Base-by-base conservation (phyloP, 2,797 vertebrate genomes). In the Thamnophis elegans region DNA sequence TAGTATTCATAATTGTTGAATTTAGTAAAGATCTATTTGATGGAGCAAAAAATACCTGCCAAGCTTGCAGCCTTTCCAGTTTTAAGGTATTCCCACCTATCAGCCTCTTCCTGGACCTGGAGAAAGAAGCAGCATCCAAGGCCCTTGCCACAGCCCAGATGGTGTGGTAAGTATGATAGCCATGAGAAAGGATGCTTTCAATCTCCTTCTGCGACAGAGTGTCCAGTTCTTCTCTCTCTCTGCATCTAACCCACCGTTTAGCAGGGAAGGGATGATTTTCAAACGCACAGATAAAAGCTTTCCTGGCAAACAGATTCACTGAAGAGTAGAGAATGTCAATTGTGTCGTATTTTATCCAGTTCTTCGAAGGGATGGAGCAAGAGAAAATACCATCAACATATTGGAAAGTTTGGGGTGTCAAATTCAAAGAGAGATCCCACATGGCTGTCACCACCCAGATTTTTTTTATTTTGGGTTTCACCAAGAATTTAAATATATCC, bases 401-500 rank as follows among this genome's bases (percentile, higher is more conserved):
- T 36, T 0, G 32, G 68, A 73, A 73, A 20, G 16, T 20, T 36
- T 10, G 73, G 6, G 20, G 32, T 36, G 3, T 73, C 68, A 73
- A 42, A 42, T 9, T 20, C 7, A 36, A 73, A 20, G 68, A 36
- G 68, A 73, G 68, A 36, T 73, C 68, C 68, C 68, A 36, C 32
- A 73, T 73, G 9, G 32, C 68, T 73, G 68, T 73, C 9, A 73
- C 32, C 16, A 73, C 16, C 32, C 68, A 73, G 68, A 73, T 36
- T 73, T 73, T 73, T 42, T 32, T 73, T 9, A 20, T 20, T 36
- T 36, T 36, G 36, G 68, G 68, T 73, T 73, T 73, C 9, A 73
- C 1, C 7, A 20, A 20, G 7, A 36, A 9, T 20, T 36, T 2
- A 73, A 73, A 42, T 73, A 10, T 0, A 0, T 73, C 1, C 16